phyloP scores from a whole-genome alignment of 2,888 invertebrate genomes.

The Mesochorus sp. region DNA sequence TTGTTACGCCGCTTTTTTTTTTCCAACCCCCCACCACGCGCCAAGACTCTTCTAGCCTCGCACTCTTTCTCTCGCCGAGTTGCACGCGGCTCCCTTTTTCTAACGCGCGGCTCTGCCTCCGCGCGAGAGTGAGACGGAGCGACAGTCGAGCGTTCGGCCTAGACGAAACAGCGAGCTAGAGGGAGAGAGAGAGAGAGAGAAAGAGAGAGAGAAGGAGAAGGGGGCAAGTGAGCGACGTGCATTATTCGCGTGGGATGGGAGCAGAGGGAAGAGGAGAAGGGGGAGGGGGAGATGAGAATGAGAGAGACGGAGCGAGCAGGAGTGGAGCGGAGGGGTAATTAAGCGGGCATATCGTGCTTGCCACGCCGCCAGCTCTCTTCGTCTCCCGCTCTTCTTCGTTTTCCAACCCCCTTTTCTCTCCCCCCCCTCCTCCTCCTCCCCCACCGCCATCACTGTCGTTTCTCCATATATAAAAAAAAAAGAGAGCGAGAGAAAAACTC shows the following conservation, averaged over 20 bases:
- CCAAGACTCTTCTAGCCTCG: background rate
- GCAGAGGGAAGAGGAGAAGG: conserved; percentile 46
- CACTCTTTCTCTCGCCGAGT: conserved; percentile 20
- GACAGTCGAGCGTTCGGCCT: conserved; percentile 26
- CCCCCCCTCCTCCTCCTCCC: conserved; percentile 49
- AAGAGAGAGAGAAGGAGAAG: background rate
- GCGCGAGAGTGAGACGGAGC: background rate
- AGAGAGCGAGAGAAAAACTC: conserved; percentile 16
- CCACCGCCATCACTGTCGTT: no score
- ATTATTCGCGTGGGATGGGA: conserved; percentile 37
- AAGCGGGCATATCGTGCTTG: conserved; percentile 77
- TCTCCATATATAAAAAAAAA: conserved; percentile 27
- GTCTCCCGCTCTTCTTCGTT: conserved; percentile 51
- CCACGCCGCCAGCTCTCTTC: conserved; percentile 24
- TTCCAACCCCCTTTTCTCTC: conserved; percentile 49
- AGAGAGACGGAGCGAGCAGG: conserved; percentile 11
- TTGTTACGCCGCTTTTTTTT: conserved; percentile 42
- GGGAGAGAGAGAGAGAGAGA: conserved; percentile 21
- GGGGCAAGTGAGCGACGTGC: conserved; percentile 31
- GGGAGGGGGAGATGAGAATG: conserved; percentile 15
- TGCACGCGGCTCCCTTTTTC: conserved; percentile 1
- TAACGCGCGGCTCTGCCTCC: background rate
- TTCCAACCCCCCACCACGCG: conserved; percentile 12
- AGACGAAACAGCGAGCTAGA: conserved; percentile 29
- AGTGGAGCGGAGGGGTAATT: conserved; percentile 76